phyloP scores from a whole-genome alignment of 92 coral and sea anemone genomes.

The Zoanthus sansibaricus region DNA sequence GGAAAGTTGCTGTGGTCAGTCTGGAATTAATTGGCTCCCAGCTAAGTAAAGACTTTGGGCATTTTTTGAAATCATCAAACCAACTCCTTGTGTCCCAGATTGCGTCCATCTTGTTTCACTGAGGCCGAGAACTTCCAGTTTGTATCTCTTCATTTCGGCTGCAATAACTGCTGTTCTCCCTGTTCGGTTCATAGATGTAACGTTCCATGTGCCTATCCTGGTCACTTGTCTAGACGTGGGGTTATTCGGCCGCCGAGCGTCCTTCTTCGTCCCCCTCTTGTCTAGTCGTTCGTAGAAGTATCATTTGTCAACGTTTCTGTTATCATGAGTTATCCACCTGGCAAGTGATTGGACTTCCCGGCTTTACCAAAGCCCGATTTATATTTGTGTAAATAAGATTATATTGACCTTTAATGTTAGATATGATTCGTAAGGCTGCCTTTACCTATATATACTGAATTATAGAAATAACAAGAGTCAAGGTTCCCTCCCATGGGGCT shows the following conservation, averaged over 20 bases:
- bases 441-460: no score
- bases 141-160: neutral
- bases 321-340: neutral
- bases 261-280: neutral
- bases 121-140: neutral
- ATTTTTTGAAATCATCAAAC: neutral
- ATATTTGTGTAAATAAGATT: no score
- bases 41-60: neutral
- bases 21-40: neutral
- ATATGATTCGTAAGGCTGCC: no score
- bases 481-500: no score
- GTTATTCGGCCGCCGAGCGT: neutral
- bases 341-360: neutral
- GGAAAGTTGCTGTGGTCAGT: neutral
- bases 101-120: neutral
- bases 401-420: no score
- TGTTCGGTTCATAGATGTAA: neutral
- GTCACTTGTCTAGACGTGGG: neutral
- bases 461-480: no score
- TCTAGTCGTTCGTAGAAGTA: neutral
- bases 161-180: neutral
- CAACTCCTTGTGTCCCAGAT: neutral
- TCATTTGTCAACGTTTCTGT: neutral
- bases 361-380: neutral
- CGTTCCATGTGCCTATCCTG: conserved; percentile 11